phyloP scores from a whole-genome alignment of 2,113 vertebrate genomes.

The Gobiocypris rarus region DNA sequence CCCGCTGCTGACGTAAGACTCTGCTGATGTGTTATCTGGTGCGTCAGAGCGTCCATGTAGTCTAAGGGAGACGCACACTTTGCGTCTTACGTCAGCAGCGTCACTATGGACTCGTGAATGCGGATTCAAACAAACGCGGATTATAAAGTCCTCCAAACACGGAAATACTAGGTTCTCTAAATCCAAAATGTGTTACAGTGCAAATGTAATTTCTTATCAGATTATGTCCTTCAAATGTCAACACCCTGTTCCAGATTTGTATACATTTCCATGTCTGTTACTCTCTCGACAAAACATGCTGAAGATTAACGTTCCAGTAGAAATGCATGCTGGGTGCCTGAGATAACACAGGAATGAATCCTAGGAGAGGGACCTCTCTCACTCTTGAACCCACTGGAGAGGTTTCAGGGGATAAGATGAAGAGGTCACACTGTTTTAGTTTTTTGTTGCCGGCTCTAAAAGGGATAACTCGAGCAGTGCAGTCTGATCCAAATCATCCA shows the following conservation, averaged over 20 bases:
- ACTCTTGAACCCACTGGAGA: background rate
- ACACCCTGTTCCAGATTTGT: background rate
- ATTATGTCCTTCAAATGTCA: background rate
- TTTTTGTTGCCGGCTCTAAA: constrained; percentile 10
- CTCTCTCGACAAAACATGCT: background rate
- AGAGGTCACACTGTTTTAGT: constrained; percentile 13
- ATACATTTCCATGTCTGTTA: background rate
- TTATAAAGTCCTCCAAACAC: background rate
- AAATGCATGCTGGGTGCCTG: background rate
- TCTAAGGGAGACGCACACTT: too few species aligned
- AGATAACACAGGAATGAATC: constrained; percentile 24
- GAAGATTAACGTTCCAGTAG: constrained; percentile 19
- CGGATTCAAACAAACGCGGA: too few species aligned
- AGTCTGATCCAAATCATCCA: background rate
- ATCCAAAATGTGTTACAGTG: background rate
- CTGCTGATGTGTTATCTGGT: too few species aligned
- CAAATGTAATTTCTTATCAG: background rate
- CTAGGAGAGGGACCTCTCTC: background rate
- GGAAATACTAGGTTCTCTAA: background rate
- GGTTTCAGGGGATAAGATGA: constrained; percentile 5
- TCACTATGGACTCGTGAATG: too few species aligned
- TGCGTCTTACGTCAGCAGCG: too few species aligned
- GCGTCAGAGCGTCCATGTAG: too few species aligned
- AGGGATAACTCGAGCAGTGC: background rate
- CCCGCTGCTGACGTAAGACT: too few species aligned